phyloP scores from a whole-genome alignment of 2,888 invertebrate genomes.

The Dysmachus trigonus region DNA sequence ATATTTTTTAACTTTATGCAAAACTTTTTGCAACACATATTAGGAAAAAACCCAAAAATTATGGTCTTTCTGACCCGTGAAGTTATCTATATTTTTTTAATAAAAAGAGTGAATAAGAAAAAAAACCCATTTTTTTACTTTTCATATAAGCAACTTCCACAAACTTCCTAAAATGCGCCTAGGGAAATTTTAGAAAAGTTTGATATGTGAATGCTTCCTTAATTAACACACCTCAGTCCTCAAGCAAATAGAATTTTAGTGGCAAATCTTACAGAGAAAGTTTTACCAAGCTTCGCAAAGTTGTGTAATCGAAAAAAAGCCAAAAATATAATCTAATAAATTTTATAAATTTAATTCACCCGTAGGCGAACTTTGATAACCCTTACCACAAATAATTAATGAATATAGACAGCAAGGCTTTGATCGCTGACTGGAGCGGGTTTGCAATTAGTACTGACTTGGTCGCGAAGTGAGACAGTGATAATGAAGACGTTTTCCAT shows the following conservation, averaged over 20 bases:
- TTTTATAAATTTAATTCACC: neutral
- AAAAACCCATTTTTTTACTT: too few species aligned
- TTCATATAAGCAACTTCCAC: too few species aligned
- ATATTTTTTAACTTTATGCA: too few species aligned
- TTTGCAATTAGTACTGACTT: neutral
- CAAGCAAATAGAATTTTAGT: neutral
- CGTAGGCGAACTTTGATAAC: neutral
- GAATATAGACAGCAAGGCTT: neutral
- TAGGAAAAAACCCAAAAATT: neutral
- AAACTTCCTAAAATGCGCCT: neutral
- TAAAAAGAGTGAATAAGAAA: too few species aligned
- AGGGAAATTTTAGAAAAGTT: neutral
- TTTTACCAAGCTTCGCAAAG: neutral
- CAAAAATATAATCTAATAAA: neutral
- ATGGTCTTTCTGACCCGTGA: too few species aligned
- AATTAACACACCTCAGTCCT: neutral
- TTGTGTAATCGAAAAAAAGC: neutral
- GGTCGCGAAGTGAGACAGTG: neutral
- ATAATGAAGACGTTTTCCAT: neutral
- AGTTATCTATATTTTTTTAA: too few species aligned
- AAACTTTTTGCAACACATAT: too few species aligned
- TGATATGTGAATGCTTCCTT: neutral
- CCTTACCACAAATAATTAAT: neutral
- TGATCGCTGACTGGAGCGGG: neutral
- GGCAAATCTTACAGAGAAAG: neutral